A percentile compares a stretch with the other conserved stretches of the same genome.
Evolutionary conservation across 1,140 invertebrate genomes (phyloP).

Genomic region (Elysia chlorotica): DNA sequence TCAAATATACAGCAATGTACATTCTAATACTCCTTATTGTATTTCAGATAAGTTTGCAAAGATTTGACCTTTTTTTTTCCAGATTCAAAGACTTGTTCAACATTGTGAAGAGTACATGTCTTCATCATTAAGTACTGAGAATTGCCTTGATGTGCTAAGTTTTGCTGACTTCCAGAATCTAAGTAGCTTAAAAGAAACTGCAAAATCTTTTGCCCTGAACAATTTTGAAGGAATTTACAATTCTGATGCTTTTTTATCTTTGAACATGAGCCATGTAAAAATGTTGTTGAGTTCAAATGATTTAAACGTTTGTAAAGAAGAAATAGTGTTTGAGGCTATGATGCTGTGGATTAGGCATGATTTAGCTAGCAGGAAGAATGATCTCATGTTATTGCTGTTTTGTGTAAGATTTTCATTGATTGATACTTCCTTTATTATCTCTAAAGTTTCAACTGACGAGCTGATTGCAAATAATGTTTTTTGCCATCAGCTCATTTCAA

Average conservation of each 20-base stretch:
- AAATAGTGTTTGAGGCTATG: constrained; percentile 42
- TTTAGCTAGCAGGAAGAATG: constrained; percentile 24
- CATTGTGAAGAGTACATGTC: constrained; percentile 40
- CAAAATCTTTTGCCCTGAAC: constrained; percentile 40
- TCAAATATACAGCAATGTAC: too few species aligned
- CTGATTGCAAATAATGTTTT: constrained; percentile 30
- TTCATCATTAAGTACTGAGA: constrained; percentile 27
- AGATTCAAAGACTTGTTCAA: constrained; percentile 35
- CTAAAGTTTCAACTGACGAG: constrained; percentile 17
- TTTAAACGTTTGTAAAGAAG: constrained; percentile 45
- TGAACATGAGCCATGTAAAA: constrained; percentile 19
- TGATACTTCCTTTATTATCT: constrained; percentile 28
- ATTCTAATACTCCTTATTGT: too few species aligned
- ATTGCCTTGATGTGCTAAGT: constrained; percentile 42
- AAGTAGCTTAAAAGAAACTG: constrained; percentile 26
- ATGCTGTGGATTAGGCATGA: constrained; percentile 41
- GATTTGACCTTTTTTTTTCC: too few species aligned
- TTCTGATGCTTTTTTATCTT: constrained; percentile 26
- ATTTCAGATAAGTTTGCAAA: too few species aligned
- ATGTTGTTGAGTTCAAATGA: constrained; percentile 44
- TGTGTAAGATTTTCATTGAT: constrained; percentile 40
- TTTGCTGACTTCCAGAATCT: constrained; percentile 41
- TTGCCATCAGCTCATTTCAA: constrained; percentile 26
- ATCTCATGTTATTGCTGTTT: constrained; percentile 38
- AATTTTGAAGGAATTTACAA: constrained; percentile 39